phyloP scores from a whole-genome alignment of 2,113 vertebrate genomes.

The Hippocampus guttulatus region DNA sequence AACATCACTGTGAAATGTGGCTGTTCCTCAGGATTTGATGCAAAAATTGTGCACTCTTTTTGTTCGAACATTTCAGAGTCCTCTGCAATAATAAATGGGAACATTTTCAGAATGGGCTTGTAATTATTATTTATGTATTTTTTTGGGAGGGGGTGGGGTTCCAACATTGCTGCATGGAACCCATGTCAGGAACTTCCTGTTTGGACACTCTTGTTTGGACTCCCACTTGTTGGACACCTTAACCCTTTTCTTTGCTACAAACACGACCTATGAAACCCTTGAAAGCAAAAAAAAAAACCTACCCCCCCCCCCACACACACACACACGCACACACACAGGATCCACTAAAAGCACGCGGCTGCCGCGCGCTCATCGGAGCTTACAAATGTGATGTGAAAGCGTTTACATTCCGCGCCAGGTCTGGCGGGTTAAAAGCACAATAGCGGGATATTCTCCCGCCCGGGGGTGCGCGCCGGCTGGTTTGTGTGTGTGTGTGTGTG shows the following conservation, averaged over 20 bases:
- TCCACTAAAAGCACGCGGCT: slow-evolving; percentile 69
- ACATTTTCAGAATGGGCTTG: too few relatives aligned
- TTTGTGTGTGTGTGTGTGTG: slow-evolving; percentile 14
- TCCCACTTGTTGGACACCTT: neutral
- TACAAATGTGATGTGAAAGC: slow-evolving; percentile 85
- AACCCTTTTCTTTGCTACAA: neutral
- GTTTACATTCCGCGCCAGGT: slow-evolving; percentile 80
- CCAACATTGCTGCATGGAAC: too few relatives aligned
- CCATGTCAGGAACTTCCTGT: too few relatives aligned
- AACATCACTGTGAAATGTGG: too few relatives aligned
- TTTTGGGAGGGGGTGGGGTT: too few relatives aligned
- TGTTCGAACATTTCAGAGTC: too few relatives aligned
- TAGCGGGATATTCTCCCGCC: slow-evolving; percentile 80
- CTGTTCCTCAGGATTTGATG: too few relatives aligned
- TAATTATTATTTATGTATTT: too few relatives aligned
- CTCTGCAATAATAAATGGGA: too few relatives aligned
- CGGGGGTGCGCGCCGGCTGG: slow-evolving; percentile 74
- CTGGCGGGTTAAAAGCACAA: slow-evolving; percentile 82
- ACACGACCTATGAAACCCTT: neutral
- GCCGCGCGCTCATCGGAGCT: slow-evolving; percentile 74
- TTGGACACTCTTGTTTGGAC: neutral
- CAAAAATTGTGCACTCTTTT: too few relatives aligned
- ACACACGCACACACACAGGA: too few relatives aligned
- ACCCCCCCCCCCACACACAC: too few relatives aligned
- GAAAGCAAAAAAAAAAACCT: neutral